Evolutionary conservation across 92 coral and sea anemone genomes (phyloP).

Genomic region (Phenganax subtilis): DNA sequence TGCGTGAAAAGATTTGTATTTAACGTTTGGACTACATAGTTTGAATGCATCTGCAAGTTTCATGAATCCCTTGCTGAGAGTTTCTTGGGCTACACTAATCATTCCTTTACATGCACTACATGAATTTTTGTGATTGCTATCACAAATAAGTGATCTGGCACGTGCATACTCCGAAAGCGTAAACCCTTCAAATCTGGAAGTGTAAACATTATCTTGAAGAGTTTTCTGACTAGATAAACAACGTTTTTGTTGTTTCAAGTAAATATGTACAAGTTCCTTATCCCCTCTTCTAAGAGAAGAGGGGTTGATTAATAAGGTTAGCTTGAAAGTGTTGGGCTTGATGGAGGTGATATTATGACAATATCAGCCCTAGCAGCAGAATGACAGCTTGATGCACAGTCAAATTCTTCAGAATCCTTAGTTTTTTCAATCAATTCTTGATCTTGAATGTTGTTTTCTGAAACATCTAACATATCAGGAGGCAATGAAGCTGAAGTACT

Average conservation of each 20-base stretch:
- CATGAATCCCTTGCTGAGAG: conserved; percentile 23
- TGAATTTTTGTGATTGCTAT: too few species aligned
- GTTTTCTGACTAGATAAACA: too few species aligned
- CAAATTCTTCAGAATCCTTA: not conserved
- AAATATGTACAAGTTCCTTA: too few species aligned
- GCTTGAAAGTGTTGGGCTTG: conserved; percentile 7
- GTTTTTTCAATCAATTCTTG: not conserved
- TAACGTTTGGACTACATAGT: conserved; percentile 14
- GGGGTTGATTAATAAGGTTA: conserved; percentile 5
- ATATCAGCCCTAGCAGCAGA: conserved; percentile 1
- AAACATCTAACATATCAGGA: not conserved
- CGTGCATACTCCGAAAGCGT: too few species aligned
- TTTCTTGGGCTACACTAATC: conserved; percentile 15
- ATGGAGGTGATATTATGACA: not conserved
- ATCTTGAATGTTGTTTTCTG: not conserved
- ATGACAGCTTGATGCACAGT: not conserved
- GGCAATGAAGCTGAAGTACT: not conserved
- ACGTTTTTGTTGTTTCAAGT: too few species aligned
- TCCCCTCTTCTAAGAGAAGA: not conserved
- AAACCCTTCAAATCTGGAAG: too few species aligned
- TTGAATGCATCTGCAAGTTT: conserved; percentile 31
- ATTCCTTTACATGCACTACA: not conserved
- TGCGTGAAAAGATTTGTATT: conserved; percentile 20
- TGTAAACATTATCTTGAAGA: too few species aligned
- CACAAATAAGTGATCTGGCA: too few species aligned